Conservation (phyloP, 2,113 vertebrate genomes). For the Phyllopteryx taeniolatus region DNA sequence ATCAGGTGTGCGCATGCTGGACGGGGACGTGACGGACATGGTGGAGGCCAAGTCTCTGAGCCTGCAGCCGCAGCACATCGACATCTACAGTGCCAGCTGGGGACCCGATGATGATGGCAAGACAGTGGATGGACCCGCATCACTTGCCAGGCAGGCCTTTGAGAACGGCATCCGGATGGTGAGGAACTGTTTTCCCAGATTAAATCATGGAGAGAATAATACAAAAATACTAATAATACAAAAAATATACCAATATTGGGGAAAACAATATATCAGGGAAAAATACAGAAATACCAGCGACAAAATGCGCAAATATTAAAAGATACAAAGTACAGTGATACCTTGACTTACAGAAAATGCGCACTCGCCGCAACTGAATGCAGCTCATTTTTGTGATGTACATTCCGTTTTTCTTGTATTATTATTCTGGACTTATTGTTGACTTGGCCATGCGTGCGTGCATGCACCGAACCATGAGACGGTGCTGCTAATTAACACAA, state of each 20-base stretch:
- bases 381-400: no score
- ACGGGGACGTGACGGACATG: slow-evolving; percentile 98
- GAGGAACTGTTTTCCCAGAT: slow-evolving; percentile 43
- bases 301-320: no score
- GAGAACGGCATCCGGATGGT: slow-evolving; percentile 96
- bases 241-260: no score
- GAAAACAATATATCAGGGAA: background rate
- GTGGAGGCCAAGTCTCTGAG: slow-evolving; percentile 96
- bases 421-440: no score
- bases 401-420: no score
- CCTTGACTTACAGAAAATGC: no score
- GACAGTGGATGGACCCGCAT: slow-evolving; percentile 94
- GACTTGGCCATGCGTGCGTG: no score
- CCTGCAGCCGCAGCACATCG: slow-evolving; percentile 93
- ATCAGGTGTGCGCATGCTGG: slow-evolving; percentile 94
- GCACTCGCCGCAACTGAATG: no score
- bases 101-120: slow-evolving; percentile 97
- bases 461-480: no score
- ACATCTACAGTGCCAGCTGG: slow-evolving; percentile 98
- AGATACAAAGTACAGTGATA: no score
- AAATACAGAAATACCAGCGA: no score
- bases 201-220: background rate
- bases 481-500: no score
- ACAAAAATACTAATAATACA: background rate
- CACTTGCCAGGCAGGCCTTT: slow-evolving; percentile 92